These are phyloP conservation scores for Amphilophus citrinellus DNA, from an alignment of 2,113 vertebrate genomes.

Conservation along the genomic window DNA sequence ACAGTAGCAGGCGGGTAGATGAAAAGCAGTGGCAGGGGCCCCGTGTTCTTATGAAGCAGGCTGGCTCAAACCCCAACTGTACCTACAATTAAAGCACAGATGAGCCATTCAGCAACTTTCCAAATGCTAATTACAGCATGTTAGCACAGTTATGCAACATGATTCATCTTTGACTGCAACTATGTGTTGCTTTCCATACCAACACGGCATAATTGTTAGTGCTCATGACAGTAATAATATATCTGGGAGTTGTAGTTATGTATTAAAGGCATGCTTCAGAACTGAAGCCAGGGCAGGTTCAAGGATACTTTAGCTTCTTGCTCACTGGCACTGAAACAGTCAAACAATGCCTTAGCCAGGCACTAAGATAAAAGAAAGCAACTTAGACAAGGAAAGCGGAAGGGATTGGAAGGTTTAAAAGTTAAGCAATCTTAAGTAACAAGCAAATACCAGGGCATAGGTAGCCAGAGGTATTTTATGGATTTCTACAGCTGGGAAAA, in stretches of 20 bases:
- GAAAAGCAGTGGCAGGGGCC: background rate
- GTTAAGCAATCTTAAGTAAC: constrained; percentile 7
- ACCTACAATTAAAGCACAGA: background rate
- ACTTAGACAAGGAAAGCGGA: background rate
- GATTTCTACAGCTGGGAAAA: background rate
- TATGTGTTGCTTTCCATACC: constrained; percentile 4
- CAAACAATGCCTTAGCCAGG: background rate
- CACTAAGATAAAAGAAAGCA: background rate
- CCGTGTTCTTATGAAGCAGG: background rate
- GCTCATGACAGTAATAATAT: constrained; percentile 14
- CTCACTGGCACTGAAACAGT: background rate
- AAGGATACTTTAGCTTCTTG: background rate
- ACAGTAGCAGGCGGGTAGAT: background rate
- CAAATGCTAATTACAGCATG: constrained; percentile 10
- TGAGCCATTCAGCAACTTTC: constrained; percentile 8
- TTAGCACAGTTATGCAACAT: constrained; percentile 16
- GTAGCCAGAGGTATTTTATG: constrained; percentile 1
- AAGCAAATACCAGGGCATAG: background rate
- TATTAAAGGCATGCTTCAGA: background rate
- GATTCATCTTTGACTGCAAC: constrained; percentile 19
- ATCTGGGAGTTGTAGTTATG: background rate
- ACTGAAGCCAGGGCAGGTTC: background rate
- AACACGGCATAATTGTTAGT: background rate
- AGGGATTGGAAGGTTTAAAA: background rate
- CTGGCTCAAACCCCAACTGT: background rate